A percentile compares a stretch with the other conserved stretches of the same genome.
phyloP scores from a whole-genome alignment of 2,888 invertebrate species.

The Drosophila engyochracea region DNA sequence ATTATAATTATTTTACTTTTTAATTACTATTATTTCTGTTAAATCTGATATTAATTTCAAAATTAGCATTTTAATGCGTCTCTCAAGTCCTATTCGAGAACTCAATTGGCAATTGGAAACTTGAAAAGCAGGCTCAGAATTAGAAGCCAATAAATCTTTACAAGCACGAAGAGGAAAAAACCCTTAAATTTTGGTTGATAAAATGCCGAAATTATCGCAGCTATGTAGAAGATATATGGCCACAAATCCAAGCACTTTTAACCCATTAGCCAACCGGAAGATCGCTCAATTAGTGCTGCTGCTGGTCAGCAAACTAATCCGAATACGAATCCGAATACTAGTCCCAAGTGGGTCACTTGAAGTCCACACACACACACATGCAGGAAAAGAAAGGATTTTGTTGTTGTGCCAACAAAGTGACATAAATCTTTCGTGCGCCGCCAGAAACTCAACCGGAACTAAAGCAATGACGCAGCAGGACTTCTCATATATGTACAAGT shows the following conservation, averaged over 20 bases:
- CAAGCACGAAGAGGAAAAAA: conserved; percentile 29
- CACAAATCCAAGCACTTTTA: conserved; percentile 65
- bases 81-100: conserved; percentile 25
- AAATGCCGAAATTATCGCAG: conserved; percentile 81
- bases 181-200: conserved; percentile 78
- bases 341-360: conserved; percentile 80
- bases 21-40: neutral
- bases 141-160: conserved; percentile 69
- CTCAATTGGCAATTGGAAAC: conserved; percentile 30
- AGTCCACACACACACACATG: conserved; percentile 21
- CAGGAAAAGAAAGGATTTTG: conserved; percentile 48
- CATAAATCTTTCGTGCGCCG: conserved; percentile 79
- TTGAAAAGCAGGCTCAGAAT: conserved; percentile 47
- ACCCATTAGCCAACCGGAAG: conserved; percentile 83
- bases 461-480: conserved; percentile 80
- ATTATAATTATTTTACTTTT: neutral
- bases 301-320: conserved; percentile 54
- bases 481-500: conserved; percentile 31
- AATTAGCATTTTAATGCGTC: conserved; percentile 37
- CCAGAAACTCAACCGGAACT: conserved; percentile 79
- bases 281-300: conserved; percentile 81
- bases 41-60: conserved; percentile 29
- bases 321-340: conserved; percentile 16
- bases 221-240: conserved; percentile 66
- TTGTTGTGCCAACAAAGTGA: conserved; percentile 75